phyloP scores from a whole-genome alignment of 2,888 invertebrate species.

The Tipula lateralis region DNA sequence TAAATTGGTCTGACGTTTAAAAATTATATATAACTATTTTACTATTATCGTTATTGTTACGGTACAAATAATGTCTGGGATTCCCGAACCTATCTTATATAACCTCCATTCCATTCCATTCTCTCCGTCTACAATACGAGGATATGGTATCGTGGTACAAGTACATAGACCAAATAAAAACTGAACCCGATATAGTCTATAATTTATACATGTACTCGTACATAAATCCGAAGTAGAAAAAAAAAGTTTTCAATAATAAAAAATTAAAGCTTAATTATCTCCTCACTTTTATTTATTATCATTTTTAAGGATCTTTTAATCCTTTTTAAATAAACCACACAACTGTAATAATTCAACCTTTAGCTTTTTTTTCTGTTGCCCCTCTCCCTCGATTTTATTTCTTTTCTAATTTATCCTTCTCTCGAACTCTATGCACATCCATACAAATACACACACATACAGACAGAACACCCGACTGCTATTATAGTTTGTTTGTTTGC shows the following conservation, averaged over 20 bases:
- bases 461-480: background rate
- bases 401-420: background rate
- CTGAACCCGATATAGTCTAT: background rate
- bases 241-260: slow-evolving; percentile 5
- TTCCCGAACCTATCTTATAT: background rate
- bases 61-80: background rate
- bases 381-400: background rate
- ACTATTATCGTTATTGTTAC: background rate
- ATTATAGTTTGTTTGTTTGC: background rate
- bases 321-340: slow-evolving; percentile 24
- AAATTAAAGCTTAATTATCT: slow-evolving; percentile 19
- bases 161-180: background rate
- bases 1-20: slow-evolving; percentile 11
- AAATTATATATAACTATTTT: background rate
- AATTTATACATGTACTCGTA: background rate
- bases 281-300: slow-evolving; percentile 19
- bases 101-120: background rate
- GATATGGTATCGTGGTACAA: too few relatives aligned
- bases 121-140: background rate
- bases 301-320: slow-evolving; percentile 6
- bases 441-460: background rate
- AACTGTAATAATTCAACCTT: slow-evolving; percentile 24
- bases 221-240: background rate
- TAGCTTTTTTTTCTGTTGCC: background rate
- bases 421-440: background rate